phyloP scores from a whole-genome alignment of 2,113 vertebrate genomes.

The Myotis lucifugus region DNA sequence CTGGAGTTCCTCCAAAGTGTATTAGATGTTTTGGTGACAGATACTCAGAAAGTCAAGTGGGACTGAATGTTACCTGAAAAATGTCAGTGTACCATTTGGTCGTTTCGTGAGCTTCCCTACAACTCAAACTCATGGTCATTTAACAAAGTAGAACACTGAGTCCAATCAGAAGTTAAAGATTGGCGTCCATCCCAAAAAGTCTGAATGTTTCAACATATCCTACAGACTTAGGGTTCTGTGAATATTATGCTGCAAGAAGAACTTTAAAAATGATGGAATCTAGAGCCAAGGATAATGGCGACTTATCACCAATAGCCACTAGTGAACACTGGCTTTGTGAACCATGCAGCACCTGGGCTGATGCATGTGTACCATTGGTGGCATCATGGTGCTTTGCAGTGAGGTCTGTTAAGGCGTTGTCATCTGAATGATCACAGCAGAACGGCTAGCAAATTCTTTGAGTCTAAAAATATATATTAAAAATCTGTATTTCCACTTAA shows the following conservation, averaged over 20 bases:
- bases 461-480: background rate
- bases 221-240: background rate
- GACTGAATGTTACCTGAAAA: background rate
- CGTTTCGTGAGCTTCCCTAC: background rate
- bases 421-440: background rate
- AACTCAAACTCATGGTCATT: background rate
- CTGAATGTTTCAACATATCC: background rate
- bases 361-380: fast-evolving
- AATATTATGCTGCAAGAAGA: background rate
- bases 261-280: background rate
- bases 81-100: background rate
- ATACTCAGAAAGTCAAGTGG: background rate
- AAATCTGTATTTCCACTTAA: background rate
- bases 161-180: background rate
- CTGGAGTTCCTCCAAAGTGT: background rate
- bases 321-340: background rate
- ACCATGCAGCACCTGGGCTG: background rate
- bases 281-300: background rate
- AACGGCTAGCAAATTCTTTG: background rate
- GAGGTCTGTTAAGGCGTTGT: background rate
- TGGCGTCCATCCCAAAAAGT: background rate
- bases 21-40: background rate
- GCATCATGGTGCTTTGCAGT: background rate
- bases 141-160: background rate
- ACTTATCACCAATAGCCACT: background rate